Base-by-base conservation (phyloP, 2,113 vertebrate species). In the Oncorhynchus clarkii region DNA sequence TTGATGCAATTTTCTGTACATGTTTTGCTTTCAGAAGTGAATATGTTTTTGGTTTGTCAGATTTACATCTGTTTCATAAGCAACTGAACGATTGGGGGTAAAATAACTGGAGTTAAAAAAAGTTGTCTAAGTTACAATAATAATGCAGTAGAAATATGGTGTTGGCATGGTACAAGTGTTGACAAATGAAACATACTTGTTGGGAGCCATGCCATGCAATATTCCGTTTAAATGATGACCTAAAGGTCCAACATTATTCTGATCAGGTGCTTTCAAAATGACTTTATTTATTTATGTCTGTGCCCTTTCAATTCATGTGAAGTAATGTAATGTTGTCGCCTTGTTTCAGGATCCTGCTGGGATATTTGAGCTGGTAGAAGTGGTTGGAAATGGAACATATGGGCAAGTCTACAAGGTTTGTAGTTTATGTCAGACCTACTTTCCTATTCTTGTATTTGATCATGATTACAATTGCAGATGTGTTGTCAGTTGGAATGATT, bases 301-400 rank as follows among this genome's bases (percentile, higher is more conserved):
- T 67, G 14, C 4, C 45, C 29, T 48, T 5, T n/a, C 64, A 67
- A 18, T 39, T 51, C 14, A 1, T 71, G 18, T 22, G 13, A 22
- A 62, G 16, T 62, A n/a, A 9, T n/a, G 39, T 45, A 45, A 13
- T 39, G 31, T 34, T 68, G 66, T 67, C 9, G 39, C 26, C 14
- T 82, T 78, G n/a, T 67, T 89, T 89, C 72, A 98, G 96, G 96
- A 97, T 78, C 96, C 96, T 73, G 96, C 95, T 0, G 96, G 96
- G 67, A 98, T 97, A 91, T 98, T 98, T 90, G 96, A 96, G 84
- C 82, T 98, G 86, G 96, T 97, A 67, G 96, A 98, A 78, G 95
- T 96, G 70, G 96, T 98, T 85, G 96, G 93, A 79, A 93, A 95
- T 86, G 95, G 95, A 54, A 95, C 95, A 18, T 96, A 96, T 8